Conservation (phyloP, 2,797 vertebrate species). For the Notamacropus eugenii region DNA sequence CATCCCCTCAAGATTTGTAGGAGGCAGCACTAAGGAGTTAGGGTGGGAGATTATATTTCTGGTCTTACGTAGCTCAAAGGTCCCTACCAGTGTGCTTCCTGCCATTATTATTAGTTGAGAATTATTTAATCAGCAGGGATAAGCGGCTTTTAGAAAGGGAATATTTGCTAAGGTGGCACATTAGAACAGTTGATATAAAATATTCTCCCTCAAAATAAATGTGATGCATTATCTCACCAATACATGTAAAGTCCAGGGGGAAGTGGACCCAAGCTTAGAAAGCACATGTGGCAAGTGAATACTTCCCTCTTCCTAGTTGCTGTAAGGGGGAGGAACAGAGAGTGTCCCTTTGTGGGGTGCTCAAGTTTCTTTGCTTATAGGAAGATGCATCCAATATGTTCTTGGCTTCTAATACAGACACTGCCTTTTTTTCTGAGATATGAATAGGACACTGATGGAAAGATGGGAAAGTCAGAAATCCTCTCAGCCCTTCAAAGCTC, state of each 20-base stretch:
- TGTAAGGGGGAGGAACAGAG: neutral
- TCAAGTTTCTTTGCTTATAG: neutral
- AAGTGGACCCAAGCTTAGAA: neutral
- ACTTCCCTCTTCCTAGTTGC: neutral
- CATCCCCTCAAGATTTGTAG: neutral
- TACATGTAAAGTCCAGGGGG: neutral
- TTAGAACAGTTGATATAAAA: neutral
- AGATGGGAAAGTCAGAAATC: neutral
- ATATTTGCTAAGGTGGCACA: neutral
- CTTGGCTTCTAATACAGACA: neutral
- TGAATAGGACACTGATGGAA: neutral
- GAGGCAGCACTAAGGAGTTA: neutral
- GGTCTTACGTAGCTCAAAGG: neutral
- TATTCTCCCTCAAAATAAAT: neutral
- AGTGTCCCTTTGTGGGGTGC: neutral
- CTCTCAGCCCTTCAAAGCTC: neutral
- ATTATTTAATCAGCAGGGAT: neutral
- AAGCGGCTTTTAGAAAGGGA: neutral
- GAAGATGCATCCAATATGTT: neutral
- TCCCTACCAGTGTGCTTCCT: neutral
- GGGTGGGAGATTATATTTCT: neutral
- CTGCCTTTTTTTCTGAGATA: neutral
- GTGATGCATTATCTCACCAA: neutral
- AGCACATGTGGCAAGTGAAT: neutral
- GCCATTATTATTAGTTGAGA: neutral